Percentiles rank a stretch among this genome's conserved stretches.
These are phyloP conservation scores for Adoxophyes honmai DNA, from an alignment of 1,140 invertebrate genomes.

Conservation along the genomic window DNA sequence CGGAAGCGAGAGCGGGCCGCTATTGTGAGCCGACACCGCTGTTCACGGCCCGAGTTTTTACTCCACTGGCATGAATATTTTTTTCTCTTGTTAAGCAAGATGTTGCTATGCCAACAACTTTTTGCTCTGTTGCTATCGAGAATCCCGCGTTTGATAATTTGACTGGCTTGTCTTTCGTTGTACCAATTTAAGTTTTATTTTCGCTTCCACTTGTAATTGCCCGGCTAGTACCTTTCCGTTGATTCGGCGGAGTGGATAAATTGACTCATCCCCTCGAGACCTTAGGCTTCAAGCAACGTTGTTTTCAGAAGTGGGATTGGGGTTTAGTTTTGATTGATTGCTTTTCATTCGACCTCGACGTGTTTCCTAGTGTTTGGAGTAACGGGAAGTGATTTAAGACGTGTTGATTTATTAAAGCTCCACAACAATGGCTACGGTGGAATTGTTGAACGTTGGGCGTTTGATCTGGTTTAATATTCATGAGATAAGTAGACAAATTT, in stretches of 20 bases:
- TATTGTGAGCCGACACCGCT: not conserved
- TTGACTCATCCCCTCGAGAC: too few relatives aligned
- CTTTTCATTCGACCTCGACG: not conserved
- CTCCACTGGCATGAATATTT: not conserved
- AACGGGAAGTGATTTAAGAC: too few relatives aligned
- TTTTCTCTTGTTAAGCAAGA: not conserved
- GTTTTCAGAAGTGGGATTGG: too few relatives aligned
- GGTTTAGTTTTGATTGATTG: not conserved
- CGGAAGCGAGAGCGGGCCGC: not conserved
- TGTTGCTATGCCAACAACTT: slow-evolving; percentile 15
- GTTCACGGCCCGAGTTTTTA: not conserved
- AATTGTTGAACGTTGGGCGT: too few relatives aligned
- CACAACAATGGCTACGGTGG: too few relatives aligned
- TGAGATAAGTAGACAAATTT: too few relatives aligned
- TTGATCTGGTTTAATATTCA: too few relatives aligned
- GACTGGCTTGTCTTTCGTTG: not conserved
- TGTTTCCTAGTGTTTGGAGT: not conserved
- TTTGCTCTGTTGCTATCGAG: not conserved
- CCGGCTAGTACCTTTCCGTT: too few relatives aligned
- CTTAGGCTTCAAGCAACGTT: too few relatives aligned
- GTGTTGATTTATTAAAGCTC: too few relatives aligned
- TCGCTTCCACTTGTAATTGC: not conserved
- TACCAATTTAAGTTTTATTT: slow-evolving; percentile 11
- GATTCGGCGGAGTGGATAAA: too few relatives aligned
- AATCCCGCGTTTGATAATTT: not conserved